Evolutionary conservation across 2,797 vertebrate genomes (phyloP).

Genomic region (Gallinago solitaria): DNA sequence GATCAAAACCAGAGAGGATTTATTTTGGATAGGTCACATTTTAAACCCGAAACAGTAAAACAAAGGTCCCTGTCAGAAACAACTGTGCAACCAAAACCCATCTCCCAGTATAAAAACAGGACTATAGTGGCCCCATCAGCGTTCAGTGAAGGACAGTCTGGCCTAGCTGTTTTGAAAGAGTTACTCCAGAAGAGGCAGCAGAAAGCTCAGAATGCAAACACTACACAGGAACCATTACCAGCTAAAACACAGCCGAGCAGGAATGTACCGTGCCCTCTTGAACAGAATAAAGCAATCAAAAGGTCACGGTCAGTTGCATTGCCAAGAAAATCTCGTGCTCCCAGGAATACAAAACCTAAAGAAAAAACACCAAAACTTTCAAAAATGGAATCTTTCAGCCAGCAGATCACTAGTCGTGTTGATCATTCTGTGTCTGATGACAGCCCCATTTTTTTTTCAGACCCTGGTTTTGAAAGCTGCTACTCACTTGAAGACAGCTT

Average conservation of each 20-base stretch:
- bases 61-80: conserved; percentile 72
- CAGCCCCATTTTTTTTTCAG: conserved; percentile 85
- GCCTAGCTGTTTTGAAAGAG: conserved; percentile 92
- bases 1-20: conserved; percentile 81
- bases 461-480: conserved; percentile 91
- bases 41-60: conserved; percentile 77
- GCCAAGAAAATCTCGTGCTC: conserved; percentile 82
- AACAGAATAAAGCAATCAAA: conserved; percentile 78
- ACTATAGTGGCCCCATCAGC: conserved; percentile 75
- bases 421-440: conserved; percentile 82
- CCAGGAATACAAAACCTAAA: conserved; percentile 80
- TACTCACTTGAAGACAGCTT: conserved; percentile 94
- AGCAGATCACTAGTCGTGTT: conserved; percentile 72
- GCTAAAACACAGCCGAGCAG: conserved; percentile 73
- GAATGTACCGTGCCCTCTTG: conserved; percentile 64
- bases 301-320: conserved; percentile 73
- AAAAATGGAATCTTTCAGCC: conserved; percentile 78
- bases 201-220: conserved; percentile 77
- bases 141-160: conserved; percentile 84
- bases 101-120: conserved; percentile 77
- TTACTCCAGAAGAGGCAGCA: conserved; percentile 91
- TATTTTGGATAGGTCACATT: conserved; percentile 76
- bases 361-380: conserved; percentile 80
- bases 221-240: conserved; percentile 56
- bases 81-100: conserved; percentile 71